Conservation (phyloP, 2,888 invertebrate genomes). For the Disparrhopalites patrizii region DNA sequence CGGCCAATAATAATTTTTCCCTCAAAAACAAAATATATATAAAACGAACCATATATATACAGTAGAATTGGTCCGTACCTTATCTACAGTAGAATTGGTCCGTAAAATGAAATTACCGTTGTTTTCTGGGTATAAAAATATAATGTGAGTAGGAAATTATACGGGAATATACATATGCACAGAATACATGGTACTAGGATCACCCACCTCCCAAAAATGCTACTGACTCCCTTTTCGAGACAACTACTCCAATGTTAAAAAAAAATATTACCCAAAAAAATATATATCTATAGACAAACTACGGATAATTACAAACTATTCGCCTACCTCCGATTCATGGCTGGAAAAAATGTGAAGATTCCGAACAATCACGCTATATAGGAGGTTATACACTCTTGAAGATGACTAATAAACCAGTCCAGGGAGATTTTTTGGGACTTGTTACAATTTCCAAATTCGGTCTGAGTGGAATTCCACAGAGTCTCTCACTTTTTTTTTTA, state of each 20-base stretch:
- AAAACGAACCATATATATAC: too few relatives aligned
- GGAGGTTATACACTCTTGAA: constrained; percentile 3
- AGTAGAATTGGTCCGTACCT: neutral
- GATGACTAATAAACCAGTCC: constrained; percentile 7
- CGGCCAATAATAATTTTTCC: constrained; percentile 2
- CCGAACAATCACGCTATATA: constrained; percentile 21
- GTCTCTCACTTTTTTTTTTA: neutral
- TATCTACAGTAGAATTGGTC: neutral
- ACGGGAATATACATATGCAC: too few relatives aligned
- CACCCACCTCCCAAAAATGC: too few relatives aligned
- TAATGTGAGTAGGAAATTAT: too few relatives aligned
- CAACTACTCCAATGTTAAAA: neutral
- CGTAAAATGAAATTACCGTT: neutral
- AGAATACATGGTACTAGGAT: neutral
- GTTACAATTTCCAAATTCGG: constrained; percentile 9
- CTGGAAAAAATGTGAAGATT: neutral
- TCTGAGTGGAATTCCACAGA: neutral
- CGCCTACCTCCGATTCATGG: constrained; percentile 26
- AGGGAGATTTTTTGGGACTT: neutral
- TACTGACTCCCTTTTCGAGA: too few relatives aligned
- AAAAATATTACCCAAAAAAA: neutral
- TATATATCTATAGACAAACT: too few relatives aligned
- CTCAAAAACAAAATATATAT: too few relatives aligned
- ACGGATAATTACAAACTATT: constrained; percentile 12
- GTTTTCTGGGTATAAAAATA: too few relatives aligned